Base-by-base conservation (phyloP, 2,113 vertebrate species). In the Cryptotis parvus region DNA sequence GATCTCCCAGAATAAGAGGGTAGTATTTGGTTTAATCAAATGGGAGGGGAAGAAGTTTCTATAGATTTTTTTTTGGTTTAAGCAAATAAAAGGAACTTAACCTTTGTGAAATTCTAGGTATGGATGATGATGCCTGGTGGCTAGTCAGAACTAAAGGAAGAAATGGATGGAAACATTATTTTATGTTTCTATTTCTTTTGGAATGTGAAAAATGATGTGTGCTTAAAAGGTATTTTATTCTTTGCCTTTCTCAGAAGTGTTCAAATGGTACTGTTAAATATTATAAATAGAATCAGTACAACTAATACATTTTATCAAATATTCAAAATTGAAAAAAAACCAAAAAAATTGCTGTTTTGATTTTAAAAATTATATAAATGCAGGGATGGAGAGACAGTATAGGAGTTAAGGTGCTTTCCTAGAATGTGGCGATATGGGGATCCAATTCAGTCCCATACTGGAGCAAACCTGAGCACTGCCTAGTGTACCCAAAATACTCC, bases 191-290 rank as follows among this genome's bases (percentile, higher is more conserved):
- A 45, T 75, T 55, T 27, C 26, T 39, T 35, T 83, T 18, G 87
- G 22, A 39, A 65, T 74, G 45, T 33, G 8, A 92, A 89, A 77
- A 26, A 74, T 78, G 7, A 24, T 65, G 1, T 63, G 0, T 75
- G 20, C 12, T 58, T 84, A 69, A 82, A 85, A 68, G 63, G 11
- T 24, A 31, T 10, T 6, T 4, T 75, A 29, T 15, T 2, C n/a
- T 76, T 91, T 91, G 35, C 58, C 33, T 4, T 69, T 91, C 16
- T 73, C 20, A 72, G 26, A 43, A 61, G 43, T 85, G 74, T 66
- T 27, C 29, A 72, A n/a, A 72, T 52, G 61, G 2, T 63, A 80
- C 49, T 74, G 74, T 35, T 87, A 58, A 87, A 69, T 94, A 78
- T 84, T 70, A 49, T 3, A 77, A 89, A 45, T 69, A 84, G 45